Evolutionary conservation across 2,888 invertebrate genomes (phyloP).

Genomic region (Philaethria dido): DNA sequence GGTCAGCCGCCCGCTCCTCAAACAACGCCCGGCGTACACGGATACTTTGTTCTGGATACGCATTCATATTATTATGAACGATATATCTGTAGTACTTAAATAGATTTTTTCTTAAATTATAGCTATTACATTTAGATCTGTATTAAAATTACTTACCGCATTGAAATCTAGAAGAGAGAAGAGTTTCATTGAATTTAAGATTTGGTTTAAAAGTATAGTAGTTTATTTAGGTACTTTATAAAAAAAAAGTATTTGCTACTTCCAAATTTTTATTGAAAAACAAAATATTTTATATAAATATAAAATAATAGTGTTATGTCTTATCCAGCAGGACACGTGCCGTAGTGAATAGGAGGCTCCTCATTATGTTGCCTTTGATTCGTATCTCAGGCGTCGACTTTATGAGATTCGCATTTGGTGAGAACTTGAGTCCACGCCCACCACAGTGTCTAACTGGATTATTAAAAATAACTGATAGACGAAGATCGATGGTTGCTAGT

Average conservation of each 20-base stretch:
- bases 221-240: no score
- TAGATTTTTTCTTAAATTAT: no score
- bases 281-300: not conserved
- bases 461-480: no score
- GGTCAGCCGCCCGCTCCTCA: slow-evolving; percentile 69
- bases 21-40: slow-evolving; percentile 54
- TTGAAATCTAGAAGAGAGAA: no score
- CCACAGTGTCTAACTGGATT: slow-evolving; percentile 77
- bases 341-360: slow-evolving; percentile 63
- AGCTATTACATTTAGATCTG: no score
- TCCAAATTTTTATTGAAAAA: not conserved
- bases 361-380: slow-evolving; percentile 76
- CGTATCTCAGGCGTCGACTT: slow-evolving; percentile 61
- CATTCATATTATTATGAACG: slow-evolving; percentile 5
- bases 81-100: not conserved
- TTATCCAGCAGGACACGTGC: slow-evolving; percentile 50
- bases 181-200: no score
- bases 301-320: slow-evolving; percentile 31
- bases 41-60: slow-evolving; percentile 28
- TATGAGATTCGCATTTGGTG: slow-evolving; percentile 74
- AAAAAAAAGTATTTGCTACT: no score
- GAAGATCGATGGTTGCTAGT: no score
- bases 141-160: no score
- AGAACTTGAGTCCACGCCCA: slow-evolving; percentile 59
- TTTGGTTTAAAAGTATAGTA: no score